Conservation (phyloP, 2,113 vertebrate species). For the Sphyrna mokarran region DNA sequence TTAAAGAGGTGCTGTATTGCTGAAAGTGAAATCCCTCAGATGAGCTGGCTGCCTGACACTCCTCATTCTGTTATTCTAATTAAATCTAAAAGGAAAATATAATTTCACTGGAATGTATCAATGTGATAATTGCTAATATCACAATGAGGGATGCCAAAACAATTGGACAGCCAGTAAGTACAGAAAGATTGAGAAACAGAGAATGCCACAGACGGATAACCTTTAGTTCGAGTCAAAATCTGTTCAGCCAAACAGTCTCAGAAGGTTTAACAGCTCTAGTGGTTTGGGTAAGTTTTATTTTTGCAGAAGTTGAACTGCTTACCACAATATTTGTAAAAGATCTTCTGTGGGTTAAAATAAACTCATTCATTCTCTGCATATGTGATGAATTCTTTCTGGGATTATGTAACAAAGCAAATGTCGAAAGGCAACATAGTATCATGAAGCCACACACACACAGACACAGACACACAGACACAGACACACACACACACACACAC, state of each 20-base stretch:
- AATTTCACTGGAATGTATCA: background rate
- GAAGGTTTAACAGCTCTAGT: background rate
- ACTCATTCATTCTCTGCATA: background rate
- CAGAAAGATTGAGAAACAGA: background rate
- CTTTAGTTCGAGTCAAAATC: background rate
- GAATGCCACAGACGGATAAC: background rate
- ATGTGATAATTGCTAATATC: background rate
- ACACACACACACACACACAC: no score
- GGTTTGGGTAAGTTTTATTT: background rate
- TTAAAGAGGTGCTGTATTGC: background rate
- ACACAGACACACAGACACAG: no score
- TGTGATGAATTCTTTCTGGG: background rate
- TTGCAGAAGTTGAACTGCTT: background rate
- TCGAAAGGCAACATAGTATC: background rate
- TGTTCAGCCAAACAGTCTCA: background rate
- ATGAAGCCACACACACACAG: background rate
- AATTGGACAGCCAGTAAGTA: background rate
- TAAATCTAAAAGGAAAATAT: background rate
- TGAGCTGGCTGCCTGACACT: background rate
- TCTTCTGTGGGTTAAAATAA: background rate
- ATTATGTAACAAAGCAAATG: conserved; percentile 1
- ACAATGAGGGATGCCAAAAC: background rate
- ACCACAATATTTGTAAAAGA: background rate
- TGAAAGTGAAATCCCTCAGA: background rate
- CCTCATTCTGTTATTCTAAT: background rate